Evolutionary conservation across 2,888 invertebrate genomes (phyloP), one percentile per base, ranked within the genome.

Genomic region (Drosophila cracens): DNA sequence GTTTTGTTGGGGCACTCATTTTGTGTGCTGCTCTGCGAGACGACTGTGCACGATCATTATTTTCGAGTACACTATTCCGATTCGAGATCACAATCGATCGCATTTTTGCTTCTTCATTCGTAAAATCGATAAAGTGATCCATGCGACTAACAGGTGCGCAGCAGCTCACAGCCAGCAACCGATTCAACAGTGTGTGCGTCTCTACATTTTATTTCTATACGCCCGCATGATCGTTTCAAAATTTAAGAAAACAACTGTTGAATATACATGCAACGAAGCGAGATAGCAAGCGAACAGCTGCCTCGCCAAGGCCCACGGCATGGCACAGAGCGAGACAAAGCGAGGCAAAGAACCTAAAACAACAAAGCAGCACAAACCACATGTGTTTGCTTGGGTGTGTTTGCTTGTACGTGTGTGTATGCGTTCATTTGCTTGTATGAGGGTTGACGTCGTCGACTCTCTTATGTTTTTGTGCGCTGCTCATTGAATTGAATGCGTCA

Each of bases 81-180:
- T 79, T 82, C 69, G 76, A 85, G 90, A 89, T 89, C 85, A 87
- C 90, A 87, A 90, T 90, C 90, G 86, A 90, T 86, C 78, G 78
- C 77, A 81, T 70, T 81, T 82, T 87, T 71, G 82, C 80, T 83
- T 89, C 87, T 85, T 88, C 80, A 72, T 90, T 87, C 90, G 83
- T 88, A 83, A 90, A 89, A 89, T 89, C 89, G 89, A 89, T 89
- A 89, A 89, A 91, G 83, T 89, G 91, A 89, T 91, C 90, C 90
- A 91, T 83, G 87, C 67, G 58, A 8, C 18, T 82, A 89, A 49
- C 70, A 87, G 84, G 91, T 53, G 48, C 66, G 18, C 91, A 89
- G 91, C 61, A 66, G n/a, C 2, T 6, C 2, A n/a, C 10, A 77
- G 56, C 43, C 46, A 31, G 75, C 51, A 61, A 70, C 56, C 53